Evolutionary conservation across 2,113 vertebrate genomes (phyloP).

Genomic region (Cricetomys ansorgei): DNA sequence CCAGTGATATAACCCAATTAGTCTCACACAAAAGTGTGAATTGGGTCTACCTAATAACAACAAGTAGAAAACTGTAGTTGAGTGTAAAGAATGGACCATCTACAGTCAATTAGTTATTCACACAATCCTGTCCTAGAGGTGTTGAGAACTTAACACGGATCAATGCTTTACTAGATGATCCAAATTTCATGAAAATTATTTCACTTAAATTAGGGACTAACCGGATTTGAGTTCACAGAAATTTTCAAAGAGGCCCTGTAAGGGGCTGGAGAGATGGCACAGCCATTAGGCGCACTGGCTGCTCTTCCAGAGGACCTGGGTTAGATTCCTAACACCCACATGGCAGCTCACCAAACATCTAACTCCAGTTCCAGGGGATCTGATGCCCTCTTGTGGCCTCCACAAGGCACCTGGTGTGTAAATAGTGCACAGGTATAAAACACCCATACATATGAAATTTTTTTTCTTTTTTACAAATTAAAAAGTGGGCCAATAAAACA

Average conservation of each 20-base stretch:
- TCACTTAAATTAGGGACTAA: background rate
- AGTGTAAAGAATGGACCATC: background rate
- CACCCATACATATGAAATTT: background rate
- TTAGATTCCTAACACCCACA: background rate
- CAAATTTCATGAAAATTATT: background rate
- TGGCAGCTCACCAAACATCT: background rate
- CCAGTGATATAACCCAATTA: background rate
- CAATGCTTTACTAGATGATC: background rate
- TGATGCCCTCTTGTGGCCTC: background rate
- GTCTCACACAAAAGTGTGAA: background rate
- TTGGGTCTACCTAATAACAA: background rate
- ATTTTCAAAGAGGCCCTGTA: background rate
- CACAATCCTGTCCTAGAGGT: background rate
- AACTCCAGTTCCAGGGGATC: background rate
- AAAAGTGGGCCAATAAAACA: background rate
- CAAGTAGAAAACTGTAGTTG: background rate
- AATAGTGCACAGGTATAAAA: background rate
- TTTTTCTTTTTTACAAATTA: background rate
- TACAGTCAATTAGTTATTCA: background rate
- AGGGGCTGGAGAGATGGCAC: background rate
- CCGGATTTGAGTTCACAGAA: background rate
- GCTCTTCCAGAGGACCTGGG: background rate
- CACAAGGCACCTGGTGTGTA: background rate
- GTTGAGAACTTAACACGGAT: background rate
- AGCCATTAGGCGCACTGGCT: background rate